These are phyloP conservation scores for Tautogolabrus adspersus DNA, from an alignment of 2,113 vertebrate species.

Conservation along the genomic window DNA sequence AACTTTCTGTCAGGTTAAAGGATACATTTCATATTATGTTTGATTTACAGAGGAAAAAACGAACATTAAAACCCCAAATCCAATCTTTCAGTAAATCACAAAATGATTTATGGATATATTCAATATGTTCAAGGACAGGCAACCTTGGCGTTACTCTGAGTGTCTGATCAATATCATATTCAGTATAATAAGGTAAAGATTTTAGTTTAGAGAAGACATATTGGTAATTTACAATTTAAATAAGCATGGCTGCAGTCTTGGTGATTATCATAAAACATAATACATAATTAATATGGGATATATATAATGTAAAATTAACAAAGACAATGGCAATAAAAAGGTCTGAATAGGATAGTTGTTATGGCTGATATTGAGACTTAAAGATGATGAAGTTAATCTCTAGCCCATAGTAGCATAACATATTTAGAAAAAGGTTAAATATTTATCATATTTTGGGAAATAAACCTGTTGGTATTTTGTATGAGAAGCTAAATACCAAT, in stretches of 20 bases:
- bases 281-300: neutral
- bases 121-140: slow-evolving; percentile 28
- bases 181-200: slow-evolving; percentile 40
- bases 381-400: no score
- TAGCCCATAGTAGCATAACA: no score
- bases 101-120: slow-evolving; percentile 15
- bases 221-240: slow-evolving; percentile 39
- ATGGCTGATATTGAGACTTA: neutral
- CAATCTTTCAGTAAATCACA: neutral
- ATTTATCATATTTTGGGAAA: no score
- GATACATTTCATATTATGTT: slow-evolving; percentile 4
- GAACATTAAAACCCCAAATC: neutral
- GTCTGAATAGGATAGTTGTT: neutral
- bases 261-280: slow-evolving; percentile 36
- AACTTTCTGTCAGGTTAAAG: slow-evolving; percentile 13
- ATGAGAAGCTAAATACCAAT: neutral
- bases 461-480: neutral
- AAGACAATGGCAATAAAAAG: neutral
- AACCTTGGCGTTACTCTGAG: slow-evolving; percentile 23
- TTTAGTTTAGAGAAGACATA: slow-evolving; percentile 44
- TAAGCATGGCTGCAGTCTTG: slow-evolving; percentile 53
- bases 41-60: neutral
- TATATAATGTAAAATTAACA: neutral
- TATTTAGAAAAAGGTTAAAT: no score
- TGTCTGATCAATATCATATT: slow-evolving; percentile 37